These are phyloP conservation scores for Lepidotrigona ventralis DNA, from an alignment of 1,140 invertebrate species.

Conservation along the genomic window DNA sequence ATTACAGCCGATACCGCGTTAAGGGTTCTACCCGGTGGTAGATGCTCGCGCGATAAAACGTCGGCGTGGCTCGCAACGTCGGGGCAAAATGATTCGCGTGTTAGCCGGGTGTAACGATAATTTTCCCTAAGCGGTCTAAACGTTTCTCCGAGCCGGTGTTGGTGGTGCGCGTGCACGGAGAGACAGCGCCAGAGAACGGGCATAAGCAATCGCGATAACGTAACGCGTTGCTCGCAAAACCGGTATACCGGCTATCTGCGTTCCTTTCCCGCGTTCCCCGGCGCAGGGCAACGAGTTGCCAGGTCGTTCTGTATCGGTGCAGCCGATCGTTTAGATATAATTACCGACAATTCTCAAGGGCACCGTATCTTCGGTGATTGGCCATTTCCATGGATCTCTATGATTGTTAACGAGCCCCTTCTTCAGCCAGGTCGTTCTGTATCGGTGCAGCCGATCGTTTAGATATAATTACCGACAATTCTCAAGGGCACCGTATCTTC, in stretches of 20 bases:
- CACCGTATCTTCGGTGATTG: slow-evolving; percentile 59
- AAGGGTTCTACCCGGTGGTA: neutral
- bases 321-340: slow-evolving; percentile 68
- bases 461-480: slow-evolving; percentile 69
- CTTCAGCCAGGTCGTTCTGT: slow-evolving; percentile 25
- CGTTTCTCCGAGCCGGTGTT: slow-evolving; percentile 1
- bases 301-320: slow-evolving; percentile 47
- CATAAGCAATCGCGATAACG: slow-evolving; percentile 57
- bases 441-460: slow-evolving; percentile 62
- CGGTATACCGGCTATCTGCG: slow-evolving; percentile 46
- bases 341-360: slow-evolving; percentile 65
- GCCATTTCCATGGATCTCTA: slow-evolving; percentile 61
- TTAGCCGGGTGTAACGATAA: slow-evolving; percentile 54
- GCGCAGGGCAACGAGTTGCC: slow-evolving; percentile 27
- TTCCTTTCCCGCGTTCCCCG: slow-evolving; percentile 30
- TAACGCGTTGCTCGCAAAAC: slow-evolving; percentile 44
- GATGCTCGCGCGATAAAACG: slow-evolving; percentile 46
- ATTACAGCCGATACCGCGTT: slow-evolving; percentile 49
- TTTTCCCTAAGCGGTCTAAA: slow-evolving; percentile 50
- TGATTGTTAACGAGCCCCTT: slow-evolving; percentile 60
- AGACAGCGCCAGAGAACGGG: neutral
- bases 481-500: slow-evolving; percentile 58
- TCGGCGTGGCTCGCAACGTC: slow-evolving; percentile 32
- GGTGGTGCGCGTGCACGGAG: neutral
- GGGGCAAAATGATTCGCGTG: slow-evolving; percentile 36